phyloP scores from a whole-genome alignment of 2,888 invertebrate genomes.

The Hypomecis punctinalis region DNA sequence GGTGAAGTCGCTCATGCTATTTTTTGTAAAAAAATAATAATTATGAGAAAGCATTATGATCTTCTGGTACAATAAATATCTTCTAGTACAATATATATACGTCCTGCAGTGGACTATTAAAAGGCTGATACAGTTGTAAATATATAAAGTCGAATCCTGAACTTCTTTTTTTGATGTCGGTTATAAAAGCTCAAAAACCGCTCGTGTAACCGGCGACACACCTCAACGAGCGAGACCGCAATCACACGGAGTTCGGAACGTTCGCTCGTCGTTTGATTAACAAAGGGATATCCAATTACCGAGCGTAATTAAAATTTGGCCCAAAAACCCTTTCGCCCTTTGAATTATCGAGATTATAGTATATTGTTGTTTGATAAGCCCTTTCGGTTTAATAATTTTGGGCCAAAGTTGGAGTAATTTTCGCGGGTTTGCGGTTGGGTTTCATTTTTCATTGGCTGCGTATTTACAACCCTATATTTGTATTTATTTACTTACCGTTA shows the following conservation, averaged over 20 bases:
- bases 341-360: conserved; percentile 23
- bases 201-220: neutral
- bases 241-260: conserved; percentile 10
- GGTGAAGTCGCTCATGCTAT: too few species aligned
- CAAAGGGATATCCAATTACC: conserved; percentile 22
- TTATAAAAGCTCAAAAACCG: neutral
- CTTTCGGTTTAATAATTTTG: conserved; percentile 17
- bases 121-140: too few species aligned
- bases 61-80: too few species aligned
- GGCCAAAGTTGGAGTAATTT: conserved; percentile 15
- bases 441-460: conserved; percentile 1
- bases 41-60: too few species aligned
- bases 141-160: too few species aligned
- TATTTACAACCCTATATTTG: too few species aligned
- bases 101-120: too few species aligned
- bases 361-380: conserved; percentile 24
- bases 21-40: too few species aligned
- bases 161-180: too few species aligned
- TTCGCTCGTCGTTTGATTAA: conserved; percentile 17
- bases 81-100: too few species aligned
- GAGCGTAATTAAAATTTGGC: conserved; percentile 21
- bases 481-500: too few species aligned
- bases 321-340: conserved; percentile 21
- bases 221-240: neutral
- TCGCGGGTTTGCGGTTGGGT: neutral